Conservation (phyloP, 2,888 invertebrate species). For the Epiblema foenella region DNA sequence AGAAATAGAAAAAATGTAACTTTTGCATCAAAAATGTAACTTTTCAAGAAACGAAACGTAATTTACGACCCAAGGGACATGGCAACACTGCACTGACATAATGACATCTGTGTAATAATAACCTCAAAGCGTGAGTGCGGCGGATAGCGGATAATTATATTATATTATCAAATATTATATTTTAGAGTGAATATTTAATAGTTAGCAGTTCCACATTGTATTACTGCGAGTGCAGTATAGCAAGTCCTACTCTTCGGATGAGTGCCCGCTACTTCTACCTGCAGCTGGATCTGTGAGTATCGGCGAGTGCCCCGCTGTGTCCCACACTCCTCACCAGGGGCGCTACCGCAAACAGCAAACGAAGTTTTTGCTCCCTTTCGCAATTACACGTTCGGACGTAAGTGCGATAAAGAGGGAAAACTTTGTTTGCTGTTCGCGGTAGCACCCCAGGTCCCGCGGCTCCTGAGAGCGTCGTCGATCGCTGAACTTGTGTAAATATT, state of each 20-base stretch:
- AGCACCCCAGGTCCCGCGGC: not conserved
- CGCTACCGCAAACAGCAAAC: too few relatives aligned
- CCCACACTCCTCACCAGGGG: too few relatives aligned
- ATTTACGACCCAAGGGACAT: too few relatives aligned
- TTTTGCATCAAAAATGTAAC: too few relatives aligned
- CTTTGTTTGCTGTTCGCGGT: too few relatives aligned
- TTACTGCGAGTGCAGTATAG: conserved; percentile 9
- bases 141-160: too few relatives aligned
- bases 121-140: conserved; percentile 27
- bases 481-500: not conserved
- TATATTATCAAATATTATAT: conserved; percentile 14
- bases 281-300: conserved; percentile 65
- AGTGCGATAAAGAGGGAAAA: too few relatives aligned
- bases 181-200: conserved; percentile 17
- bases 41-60: too few relatives aligned
- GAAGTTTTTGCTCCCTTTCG: too few relatives aligned
- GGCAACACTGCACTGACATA: too few relatives aligned
- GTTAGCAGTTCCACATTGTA: not conserved
- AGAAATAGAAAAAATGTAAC: too few relatives aligned
- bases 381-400: too few relatives aligned
- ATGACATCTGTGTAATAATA: conserved; percentile 30
- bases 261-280: conserved; percentile 63
- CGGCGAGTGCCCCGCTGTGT: not conserved
- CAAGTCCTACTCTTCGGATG: conserved; percentile 49
- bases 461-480: not conserved